These are phyloP conservation scores for Diabrotica virgifera DNA, from an alignment of 1,140 invertebrate species.

Conservation along the genomic window DNA sequence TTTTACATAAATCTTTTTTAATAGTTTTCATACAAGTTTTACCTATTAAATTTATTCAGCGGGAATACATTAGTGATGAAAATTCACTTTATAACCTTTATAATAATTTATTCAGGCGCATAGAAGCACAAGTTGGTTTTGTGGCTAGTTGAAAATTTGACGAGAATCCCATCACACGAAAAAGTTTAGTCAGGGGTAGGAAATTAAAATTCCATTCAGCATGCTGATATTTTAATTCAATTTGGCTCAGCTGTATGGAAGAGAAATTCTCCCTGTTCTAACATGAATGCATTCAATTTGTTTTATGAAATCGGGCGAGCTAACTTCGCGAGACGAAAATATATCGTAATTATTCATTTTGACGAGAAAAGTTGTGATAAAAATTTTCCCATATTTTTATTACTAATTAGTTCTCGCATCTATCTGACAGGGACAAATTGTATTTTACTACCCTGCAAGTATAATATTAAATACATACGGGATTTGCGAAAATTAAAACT, in stretches of 20 bases:
- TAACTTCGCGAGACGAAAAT: constrained; percentile 5
- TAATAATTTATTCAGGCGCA: not conserved
- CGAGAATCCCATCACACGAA: not conserved
- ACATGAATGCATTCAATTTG: constrained; percentile 11
- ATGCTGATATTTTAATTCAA: constrained; percentile 16
- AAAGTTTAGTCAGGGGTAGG: constrained; percentile 1
- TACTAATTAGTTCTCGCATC: constrained; percentile 4
- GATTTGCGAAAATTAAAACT: no score
- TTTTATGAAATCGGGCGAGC: constrained; percentile 6
- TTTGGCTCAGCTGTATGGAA: constrained; percentile 12
- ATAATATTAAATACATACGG: no score
- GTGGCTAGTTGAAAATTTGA: not conserved
- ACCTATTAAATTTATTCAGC: no score
- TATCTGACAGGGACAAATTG: not conserved
- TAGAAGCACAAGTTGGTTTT: not conserved
- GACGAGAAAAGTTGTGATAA: constrained; percentile 2
- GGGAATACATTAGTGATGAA: not conserved
- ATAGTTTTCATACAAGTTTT: no score
- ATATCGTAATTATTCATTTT: constrained; percentile 18
- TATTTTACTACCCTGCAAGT: no score
- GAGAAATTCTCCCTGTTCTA: constrained; percentile 8
- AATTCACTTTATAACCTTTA: not conserved
- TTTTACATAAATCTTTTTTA: no score
- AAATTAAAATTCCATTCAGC: constrained; percentile 2
- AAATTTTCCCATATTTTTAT: constrained; percentile 5